phyloP scores from a whole-genome alignment of 2,888 invertebrate species.

The Schizotus pectinicornis region DNA sequence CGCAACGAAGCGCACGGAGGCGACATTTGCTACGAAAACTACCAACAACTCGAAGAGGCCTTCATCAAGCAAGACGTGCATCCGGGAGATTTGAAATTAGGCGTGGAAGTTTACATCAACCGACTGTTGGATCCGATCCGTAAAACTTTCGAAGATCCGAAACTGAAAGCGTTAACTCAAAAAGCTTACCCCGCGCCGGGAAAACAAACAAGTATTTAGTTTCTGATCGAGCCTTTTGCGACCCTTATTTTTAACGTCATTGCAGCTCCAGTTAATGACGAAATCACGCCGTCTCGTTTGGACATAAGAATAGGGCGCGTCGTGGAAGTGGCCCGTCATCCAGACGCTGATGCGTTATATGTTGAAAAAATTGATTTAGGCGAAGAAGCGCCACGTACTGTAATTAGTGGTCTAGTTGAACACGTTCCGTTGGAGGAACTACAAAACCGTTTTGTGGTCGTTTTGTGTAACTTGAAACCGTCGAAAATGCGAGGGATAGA shows the following conservation, averaged over 20 bases:
- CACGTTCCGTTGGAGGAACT: constrained; percentile 90
- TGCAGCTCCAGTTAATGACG: constrained; percentile 60
- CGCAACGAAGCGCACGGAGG: constrained; percentile 82
- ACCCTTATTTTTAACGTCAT: constrained; percentile 38
- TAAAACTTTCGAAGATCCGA: constrained; percentile 79
- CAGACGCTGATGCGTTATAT: constrained; percentile 90
- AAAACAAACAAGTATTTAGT: constrained; percentile 63
- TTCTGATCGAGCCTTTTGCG: neutral
- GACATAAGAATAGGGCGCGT: constrained; percentile 91
- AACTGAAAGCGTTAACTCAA: constrained; percentile 77
- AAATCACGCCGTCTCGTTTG: constrained; percentile 73
- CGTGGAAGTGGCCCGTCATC: constrained; percentile 82
- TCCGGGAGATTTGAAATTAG: constrained; percentile 91
- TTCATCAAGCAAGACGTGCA: constrained; percentile 86
- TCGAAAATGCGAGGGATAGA: constrained; percentile 94
- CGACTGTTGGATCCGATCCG: constrained; percentile 87
- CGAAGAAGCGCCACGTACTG: constrained; percentile 71
- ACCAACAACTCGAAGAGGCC: constrained; percentile 78
- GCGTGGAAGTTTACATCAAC: constrained; percentile 86
- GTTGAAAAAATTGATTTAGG: constrained; percentile 92
- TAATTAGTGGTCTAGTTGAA: constrained; percentile 91
- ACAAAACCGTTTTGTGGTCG: constrained; percentile 86
- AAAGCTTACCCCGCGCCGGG: constrained; percentile 84
- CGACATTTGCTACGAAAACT: constrained; percentile 71
- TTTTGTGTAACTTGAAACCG: constrained; percentile 94